Evolutionary conservation across 1,140 invertebrate species (phyloP).

Genomic region (Apocrypta bakeri): DNA sequence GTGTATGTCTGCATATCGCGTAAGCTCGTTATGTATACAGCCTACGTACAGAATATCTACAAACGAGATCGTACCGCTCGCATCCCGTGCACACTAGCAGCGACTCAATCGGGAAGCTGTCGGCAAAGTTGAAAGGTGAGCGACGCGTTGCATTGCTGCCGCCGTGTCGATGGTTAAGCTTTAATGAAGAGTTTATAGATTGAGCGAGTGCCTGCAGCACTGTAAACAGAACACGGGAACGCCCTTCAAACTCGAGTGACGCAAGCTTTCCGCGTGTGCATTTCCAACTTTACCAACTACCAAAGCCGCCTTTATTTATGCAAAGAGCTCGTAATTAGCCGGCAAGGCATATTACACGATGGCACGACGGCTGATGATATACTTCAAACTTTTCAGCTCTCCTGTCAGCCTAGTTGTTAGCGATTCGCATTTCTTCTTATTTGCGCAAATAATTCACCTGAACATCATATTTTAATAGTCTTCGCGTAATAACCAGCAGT

Average conservation of each 20-base stretch:
- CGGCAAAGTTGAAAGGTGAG: slow-evolving; percentile 19
- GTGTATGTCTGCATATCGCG: too few species aligned
- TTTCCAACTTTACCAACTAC: slow-evolving; percentile 6
- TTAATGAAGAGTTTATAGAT: slow-evolving; percentile 29
- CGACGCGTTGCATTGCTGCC: background rate
- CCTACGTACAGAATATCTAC: too few species aligned
- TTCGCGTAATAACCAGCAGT: too few species aligned
- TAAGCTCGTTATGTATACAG: too few species aligned
- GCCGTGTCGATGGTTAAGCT: slow-evolving; percentile 1
- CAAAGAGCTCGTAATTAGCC: slow-evolving; percentile 13
- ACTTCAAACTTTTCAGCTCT: background rate
- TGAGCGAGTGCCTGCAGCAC: background rate
- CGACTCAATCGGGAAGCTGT: background rate
- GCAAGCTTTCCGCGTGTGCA: background rate
- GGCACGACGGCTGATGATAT: background rate
- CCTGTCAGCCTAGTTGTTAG: background rate
- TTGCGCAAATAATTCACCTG: too few species aligned
- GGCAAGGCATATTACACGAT: slow-evolving; percentile 11
- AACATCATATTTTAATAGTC: too few species aligned
- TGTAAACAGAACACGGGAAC: background rate
- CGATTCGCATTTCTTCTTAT: too few species aligned
- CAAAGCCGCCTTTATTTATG: background rate
- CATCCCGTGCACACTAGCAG: too few species aligned
- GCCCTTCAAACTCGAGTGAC: slow-evolving; percentile 10
- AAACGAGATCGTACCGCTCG: background rate